A percentile compares a stretch with the other conserved stretches of the same genome.
These are phyloP conservation scores for Bombus picipes DNA, from an alignment of 1,140 invertebrate genomes.

Conservation along the genomic window DNA sequence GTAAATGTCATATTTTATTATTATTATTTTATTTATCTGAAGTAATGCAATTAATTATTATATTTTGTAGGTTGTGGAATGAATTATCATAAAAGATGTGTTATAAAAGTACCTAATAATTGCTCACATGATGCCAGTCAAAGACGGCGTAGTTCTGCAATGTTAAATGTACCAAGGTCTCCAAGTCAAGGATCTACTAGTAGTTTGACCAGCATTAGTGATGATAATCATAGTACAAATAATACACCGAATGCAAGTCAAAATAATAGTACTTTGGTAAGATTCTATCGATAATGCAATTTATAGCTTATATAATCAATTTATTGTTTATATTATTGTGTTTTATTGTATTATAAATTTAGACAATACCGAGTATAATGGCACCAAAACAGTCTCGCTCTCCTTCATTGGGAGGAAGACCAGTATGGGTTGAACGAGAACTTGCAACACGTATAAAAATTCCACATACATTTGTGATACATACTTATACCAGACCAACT, in stretches of 20 bases:
- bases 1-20: slow-evolving; percentile 81
- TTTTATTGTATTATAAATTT: background rate
- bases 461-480: slow-evolving; percentile 95
- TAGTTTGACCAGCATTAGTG: slow-evolving; percentile 80
- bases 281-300: slow-evolving; percentile 32
- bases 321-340: background rate
- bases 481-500: slow-evolving; percentile 97
- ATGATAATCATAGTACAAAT: slow-evolving; percentile 80
- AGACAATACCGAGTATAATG: slow-evolving; percentile 79
- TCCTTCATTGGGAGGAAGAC: slow-evolving; percentile 89
- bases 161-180: slow-evolving; percentile 87
- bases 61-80: slow-evolving; percentile 92
- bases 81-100: slow-evolving; percentile 99
- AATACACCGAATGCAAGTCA: slow-evolving; percentile 78
- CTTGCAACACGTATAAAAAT: slow-evolving; percentile 90
- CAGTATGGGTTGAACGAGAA: slow-evolving; percentile 89
- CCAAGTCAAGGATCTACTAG: slow-evolving; percentile 85
- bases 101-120: slow-evolving; percentile 99
- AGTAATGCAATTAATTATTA: background rate
- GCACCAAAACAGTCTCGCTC: slow-evolving; percentile 85
- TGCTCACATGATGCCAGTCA: slow-evolving; percentile 87
- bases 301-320: background rate
- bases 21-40: background rate
- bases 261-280: slow-evolving; percentile 79
- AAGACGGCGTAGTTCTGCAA: slow-evolving; percentile 83